These are phyloP conservation scores for Phrynocephalus vlangalii DNA, from an alignment of 2,797 vertebrate genomes.

Conservation along the genomic window DNA sequence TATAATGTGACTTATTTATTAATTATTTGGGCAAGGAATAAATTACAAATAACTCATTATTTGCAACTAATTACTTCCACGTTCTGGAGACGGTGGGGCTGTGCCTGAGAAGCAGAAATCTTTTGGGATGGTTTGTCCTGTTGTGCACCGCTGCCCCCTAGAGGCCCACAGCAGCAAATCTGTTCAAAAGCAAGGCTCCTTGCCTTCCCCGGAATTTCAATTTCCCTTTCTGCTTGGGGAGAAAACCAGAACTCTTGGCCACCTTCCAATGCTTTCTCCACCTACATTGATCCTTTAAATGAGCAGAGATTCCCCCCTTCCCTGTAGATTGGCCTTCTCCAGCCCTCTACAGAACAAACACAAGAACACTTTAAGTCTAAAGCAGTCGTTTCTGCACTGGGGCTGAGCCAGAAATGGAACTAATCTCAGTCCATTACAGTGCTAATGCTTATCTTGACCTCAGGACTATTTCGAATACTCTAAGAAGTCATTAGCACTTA, in stretches of 20 bases:
- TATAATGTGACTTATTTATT: neutral
- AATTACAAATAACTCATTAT: neutral
- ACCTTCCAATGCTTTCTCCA: neutral
- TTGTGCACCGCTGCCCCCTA: constrained; percentile 71
- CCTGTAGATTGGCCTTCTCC: neutral
- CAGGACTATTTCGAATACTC: constrained; percentile 66
- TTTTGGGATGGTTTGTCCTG: neutral
- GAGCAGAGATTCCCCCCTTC: constrained; percentile 20
- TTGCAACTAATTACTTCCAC: neutral
- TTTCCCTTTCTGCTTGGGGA: neutral
- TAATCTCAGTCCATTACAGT: constrained; percentile 71
- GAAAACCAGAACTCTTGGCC: neutral
- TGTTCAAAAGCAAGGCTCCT: neutral
- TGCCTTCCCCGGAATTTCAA: neutral
- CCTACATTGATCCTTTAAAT: neutral
- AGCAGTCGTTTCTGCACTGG: constrained; percentile 44
- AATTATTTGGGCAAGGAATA: neutral
- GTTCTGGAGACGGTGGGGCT: fast-evolving
- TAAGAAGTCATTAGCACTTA: constrained; percentile 64
- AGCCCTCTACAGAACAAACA: constrained; percentile 12
- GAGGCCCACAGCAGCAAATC: constrained; percentile 18
- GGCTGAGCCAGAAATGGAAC: constrained; percentile 53
- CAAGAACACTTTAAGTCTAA: constrained; percentile 53
- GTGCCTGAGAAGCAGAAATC: fast-evolving
- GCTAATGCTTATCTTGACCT: constrained; percentile 70